Percentiles rank a stretch among this genome's conserved stretches.
Evolutionary conservation across 2,888 invertebrate genomes (phyloP).

Genomic region (Lasioglossum pauxillum): DNA sequence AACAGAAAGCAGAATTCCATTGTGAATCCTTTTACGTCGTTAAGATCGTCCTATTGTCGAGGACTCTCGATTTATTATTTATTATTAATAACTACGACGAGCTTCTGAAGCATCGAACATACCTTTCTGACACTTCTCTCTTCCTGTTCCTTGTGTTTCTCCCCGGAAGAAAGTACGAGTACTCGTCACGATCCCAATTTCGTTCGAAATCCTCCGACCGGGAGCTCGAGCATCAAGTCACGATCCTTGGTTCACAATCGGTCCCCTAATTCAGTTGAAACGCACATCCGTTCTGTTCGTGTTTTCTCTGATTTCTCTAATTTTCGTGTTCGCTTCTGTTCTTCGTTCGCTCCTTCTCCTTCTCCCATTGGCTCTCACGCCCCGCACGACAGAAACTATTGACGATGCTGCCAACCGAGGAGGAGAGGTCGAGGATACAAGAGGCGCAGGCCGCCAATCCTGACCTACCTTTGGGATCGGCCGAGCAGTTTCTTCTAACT

Average conservation of each 20-base stretch:
- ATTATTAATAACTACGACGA: neutral
- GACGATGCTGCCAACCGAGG: conserved; percentile 98
- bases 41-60: neutral
- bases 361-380: conserved; percentile 24
- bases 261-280: conserved; percentile 51
- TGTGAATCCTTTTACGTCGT: no score
- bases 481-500: conserved; percentile 99
- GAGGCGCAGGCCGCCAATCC: conserved; percentile 97
- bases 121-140: conserved; percentile 37
- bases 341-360: conserved; percentile 56
- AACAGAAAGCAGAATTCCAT: no score
- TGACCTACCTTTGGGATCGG: conserved; percentile 96
- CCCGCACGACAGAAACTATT: conserved; percentile 90
- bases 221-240: conserved; percentile 6
- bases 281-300: conserved; percentile 44
- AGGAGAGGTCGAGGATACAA: conserved; percentile 97
- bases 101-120: neutral
- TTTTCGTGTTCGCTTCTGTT: conserved; percentile 64
- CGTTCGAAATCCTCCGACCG: conserved; percentile 25
- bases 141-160: conserved; percentile 26
- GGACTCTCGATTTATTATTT: neutral
- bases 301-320: conserved; percentile 66
- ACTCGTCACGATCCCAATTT: conserved; percentile 50
- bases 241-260: conserved; percentile 51
- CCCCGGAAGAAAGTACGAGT: conserved; percentile 20